Percentiles rank a stretch among this genome's conserved stretches.
Conservation (phyloP, 2,888 invertebrate genomes). For the Embidobia sp. region DNA sequence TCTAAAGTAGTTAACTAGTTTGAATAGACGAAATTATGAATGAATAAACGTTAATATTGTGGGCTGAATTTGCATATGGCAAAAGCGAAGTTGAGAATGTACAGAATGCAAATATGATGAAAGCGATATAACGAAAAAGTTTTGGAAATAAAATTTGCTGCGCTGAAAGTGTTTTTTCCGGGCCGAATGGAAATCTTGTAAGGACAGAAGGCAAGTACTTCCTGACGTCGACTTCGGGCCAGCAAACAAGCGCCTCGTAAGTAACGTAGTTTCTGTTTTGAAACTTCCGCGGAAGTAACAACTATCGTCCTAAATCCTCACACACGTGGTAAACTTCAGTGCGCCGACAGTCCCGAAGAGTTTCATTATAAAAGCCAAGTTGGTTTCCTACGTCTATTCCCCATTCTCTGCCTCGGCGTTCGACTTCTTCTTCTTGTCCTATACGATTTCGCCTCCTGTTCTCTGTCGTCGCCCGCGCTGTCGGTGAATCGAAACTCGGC, state of each 20-base stretch:
- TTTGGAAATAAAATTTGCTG: conserved; percentile 12
- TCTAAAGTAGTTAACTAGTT: too few relatives aligned
- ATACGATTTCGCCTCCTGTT: conserved; percentile 26
- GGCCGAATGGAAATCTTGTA: conserved; percentile 44
- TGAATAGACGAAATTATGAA: too few relatives aligned
- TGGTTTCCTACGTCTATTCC: conserved; percentile 57
- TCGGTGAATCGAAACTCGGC: conserved; percentile 48
- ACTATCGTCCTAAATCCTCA: conserved; percentile 74
- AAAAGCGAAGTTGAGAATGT: background rate
- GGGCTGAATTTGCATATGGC: too few relatives aligned
- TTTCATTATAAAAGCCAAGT: conserved; percentile 72
- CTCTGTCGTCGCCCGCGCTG: conserved; percentile 3
- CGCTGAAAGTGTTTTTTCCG: conserved; percentile 38
- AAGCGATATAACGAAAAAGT: conserved; percentile 8
- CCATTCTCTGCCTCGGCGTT: conserved; percentile 35
- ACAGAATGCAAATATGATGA: conserved; percentile 2
- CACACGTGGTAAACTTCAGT: conserved; percentile 66
- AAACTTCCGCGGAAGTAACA: conserved; percentile 70
- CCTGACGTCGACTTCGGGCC: conserved; percentile 69
- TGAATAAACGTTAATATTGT: too few relatives aligned
- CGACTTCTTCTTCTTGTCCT: conserved; percentile 48
- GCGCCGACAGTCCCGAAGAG: conserved; percentile 64
- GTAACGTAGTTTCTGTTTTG: conserved; percentile 64
- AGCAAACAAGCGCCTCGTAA: conserved; percentile 67
- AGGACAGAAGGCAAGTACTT: conserved; percentile 64